phyloP scores from a whole-genome alignment of 2,113 vertebrate genomes.

The Anolis carolinensis region DNA sequence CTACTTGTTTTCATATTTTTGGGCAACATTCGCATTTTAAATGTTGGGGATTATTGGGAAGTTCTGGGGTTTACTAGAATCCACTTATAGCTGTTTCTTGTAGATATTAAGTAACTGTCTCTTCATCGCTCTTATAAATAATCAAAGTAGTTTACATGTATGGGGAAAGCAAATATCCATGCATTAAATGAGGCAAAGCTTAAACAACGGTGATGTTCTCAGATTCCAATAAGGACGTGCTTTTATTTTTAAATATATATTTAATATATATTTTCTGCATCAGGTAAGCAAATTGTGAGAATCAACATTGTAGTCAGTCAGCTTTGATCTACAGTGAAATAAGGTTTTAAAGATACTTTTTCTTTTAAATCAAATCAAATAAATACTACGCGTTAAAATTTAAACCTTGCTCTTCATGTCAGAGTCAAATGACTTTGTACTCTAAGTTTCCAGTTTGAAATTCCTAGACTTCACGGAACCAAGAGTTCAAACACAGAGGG shows the following conservation, averaged over 20 bases:
- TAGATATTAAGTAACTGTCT: neutral
- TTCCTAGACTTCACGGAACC: conserved; percentile 59
- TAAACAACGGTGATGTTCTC: conserved; percentile 14
- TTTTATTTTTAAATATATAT: neutral
- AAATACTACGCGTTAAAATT: conserved; percentile 6
- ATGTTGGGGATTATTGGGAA: conserved; percentile 32
- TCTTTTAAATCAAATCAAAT: conserved; percentile 1
- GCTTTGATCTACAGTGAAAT: conserved; percentile 13
- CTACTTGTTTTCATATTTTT: neutral
- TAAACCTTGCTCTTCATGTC: neutral
- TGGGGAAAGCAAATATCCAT: conserved; percentile 39
- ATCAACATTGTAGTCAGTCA: neutral
- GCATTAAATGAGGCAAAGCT: conserved; percentile 29
- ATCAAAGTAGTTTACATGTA: conserved; percentile 40
- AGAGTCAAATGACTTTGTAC: conserved; percentile 19
- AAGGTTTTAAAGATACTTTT: neutral
- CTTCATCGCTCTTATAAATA: conserved; percentile 45
- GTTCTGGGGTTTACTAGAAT: neutral
- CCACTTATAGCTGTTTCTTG: neutral
- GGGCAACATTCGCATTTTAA: neutral
- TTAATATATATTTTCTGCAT: neutral
- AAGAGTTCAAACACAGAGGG: conserved; percentile 48
- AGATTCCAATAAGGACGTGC: neutral
- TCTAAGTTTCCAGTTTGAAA: conserved; percentile 54
- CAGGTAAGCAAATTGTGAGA: conserved; percentile 1